Percentiles rank a stretch among this genome's conserved stretches.
Evolutionary conservation across 2,797 vertebrate species (phyloP).

Genomic region (Vireo griseus): DNA sequence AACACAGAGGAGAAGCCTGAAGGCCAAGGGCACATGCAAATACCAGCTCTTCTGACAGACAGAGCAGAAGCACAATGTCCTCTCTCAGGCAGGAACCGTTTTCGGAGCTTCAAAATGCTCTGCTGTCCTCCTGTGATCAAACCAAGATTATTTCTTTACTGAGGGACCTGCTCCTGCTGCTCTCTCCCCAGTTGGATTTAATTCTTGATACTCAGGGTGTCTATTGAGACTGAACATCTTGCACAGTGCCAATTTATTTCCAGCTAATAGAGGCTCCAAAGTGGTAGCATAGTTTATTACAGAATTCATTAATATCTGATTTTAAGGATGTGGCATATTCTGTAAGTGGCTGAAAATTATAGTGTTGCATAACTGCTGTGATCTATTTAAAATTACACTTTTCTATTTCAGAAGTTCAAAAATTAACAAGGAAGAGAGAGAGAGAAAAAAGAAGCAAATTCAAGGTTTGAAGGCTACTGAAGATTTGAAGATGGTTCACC

Average conservation of each 20-base stretch:
- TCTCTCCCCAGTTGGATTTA: neutral
- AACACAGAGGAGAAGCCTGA: neutral
- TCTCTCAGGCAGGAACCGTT: neutral
- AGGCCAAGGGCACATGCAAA: neutral
- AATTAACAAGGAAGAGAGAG: neutral
- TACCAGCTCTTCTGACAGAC: neutral
- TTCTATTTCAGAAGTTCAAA: neutral
- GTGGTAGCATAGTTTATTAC: neutral
- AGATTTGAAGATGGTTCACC: neutral
- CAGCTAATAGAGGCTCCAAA: neutral
- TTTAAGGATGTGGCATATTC: neutral
- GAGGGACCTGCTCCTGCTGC: neutral
- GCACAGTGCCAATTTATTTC: neutral
- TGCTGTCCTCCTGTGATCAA: neutral
- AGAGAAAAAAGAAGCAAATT: neutral
- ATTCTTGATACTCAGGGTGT: neutral
- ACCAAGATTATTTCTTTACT: neutral
- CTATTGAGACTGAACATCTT: neutral
- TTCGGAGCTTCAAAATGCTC: neutral
- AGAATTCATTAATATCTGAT: slow-evolving; percentile 34
- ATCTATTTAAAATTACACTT: slow-evolving; percentile 26
- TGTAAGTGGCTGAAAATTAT: slow-evolving; percentile 2
- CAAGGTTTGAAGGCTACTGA: neutral
- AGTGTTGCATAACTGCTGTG: neutral
- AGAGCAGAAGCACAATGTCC: rapidly evolving